Base-by-base conservation (phyloP, 2,113 vertebrate species). In the Mixornis gularis region DNA sequence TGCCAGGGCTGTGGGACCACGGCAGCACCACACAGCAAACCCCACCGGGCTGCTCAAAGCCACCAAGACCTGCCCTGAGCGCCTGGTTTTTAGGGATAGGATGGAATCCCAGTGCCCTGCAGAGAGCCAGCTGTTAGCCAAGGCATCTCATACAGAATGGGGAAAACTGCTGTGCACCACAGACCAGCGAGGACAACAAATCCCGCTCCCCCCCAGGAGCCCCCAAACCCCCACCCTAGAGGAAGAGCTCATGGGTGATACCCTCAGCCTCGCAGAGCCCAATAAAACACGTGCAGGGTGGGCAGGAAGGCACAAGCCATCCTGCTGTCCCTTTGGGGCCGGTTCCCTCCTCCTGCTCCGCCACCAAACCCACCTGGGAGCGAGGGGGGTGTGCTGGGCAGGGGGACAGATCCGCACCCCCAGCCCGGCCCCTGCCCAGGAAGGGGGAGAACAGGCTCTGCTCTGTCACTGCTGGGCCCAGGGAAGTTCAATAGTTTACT, bases 401-500 rank as follows among this genome's bases (percentile, higher is more conserved):
- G 55, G 9, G 86, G 70, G 86, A 27, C 63, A 26, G 26, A 18
- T 25, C 19, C n/a, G 59, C 10, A 5, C 12, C 87, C 17, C 82
- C 30, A 76, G 76, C 30, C 36, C 3, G 12, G 92, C 90, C 94
- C 94, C 90, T 60, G 71, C 74, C 62, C 19, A 0, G 48, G 41
- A 4, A 60, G 24, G 56, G 89, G 90, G 72, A 80, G 92, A 95
- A 95, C 95, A 95, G 93, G 90, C 79, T 0, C 82, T 73, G 94
- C 92, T 96, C 85, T 95, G 92, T 95, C 82, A 51, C 82, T 3
- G 21, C 80, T 13, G 62, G 59, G 82, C 48, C 43, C 93, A 19
- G 94, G 95, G 83, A 92, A 94, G 95, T 95, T 95, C 94, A 95
- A 93, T 8, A 93, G 90, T 94, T 95, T 93, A 92, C 62, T 41